Conservation (phyloP, 2,888 invertebrate genomes). For the Mycogona germanica region DNA sequence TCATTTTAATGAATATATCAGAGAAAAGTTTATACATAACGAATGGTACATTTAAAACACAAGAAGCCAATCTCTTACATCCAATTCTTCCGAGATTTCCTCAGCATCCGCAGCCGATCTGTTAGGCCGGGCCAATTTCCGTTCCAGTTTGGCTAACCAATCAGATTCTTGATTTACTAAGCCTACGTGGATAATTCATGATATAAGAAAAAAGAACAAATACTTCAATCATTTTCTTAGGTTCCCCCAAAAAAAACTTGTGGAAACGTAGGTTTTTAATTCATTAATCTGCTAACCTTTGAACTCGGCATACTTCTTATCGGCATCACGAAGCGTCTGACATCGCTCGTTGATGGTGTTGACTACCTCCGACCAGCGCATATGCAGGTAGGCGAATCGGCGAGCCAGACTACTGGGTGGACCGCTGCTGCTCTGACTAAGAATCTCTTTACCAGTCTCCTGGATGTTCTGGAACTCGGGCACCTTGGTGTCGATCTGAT, state of each 20-base stretch:
- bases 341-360: conserved; percentile 51
- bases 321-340: conserved; percentile 52
- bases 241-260: not conserved
- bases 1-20: not conserved
- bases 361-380: conserved; percentile 56
- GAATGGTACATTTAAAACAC: conserved; percentile 4
- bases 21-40: conserved; percentile 13
- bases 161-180: conserved; percentile 63
- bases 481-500: conserved; percentile 54
- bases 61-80: conserved; percentile 44
- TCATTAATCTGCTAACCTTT: conserved; percentile 31
- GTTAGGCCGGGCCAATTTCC: conserved; percentile 54
- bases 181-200: conserved; percentile 39
- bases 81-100: conserved; percentile 79
- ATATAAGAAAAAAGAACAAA: not conserved
- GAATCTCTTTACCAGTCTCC: conserved; percentile 43
- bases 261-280: not conserved
- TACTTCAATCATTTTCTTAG: not conserved
- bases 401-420: conserved; percentile 48
- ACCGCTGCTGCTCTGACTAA: conserved; percentile 38
- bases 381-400: conserved; percentile 53
- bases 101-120: conserved; percentile 70
- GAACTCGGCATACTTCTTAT: conserved; percentile 63
- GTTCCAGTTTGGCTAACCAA: conserved; percentile 67
- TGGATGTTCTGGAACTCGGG: conserved; percentile 53